Conservation (phyloP, 2,113 vertebrate species). For the Oryzias curvinotus region DNA sequence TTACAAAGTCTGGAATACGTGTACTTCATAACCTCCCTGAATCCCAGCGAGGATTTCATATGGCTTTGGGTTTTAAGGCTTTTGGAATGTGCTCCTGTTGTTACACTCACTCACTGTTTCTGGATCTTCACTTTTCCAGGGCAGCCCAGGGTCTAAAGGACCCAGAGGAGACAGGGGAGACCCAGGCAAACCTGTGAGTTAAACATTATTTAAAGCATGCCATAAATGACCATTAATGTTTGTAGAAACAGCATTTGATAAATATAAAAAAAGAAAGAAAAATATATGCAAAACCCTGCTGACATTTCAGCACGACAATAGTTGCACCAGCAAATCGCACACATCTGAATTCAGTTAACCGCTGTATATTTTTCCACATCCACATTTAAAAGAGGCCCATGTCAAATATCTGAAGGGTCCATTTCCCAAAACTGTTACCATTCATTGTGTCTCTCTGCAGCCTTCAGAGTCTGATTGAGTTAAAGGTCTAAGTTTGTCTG, state of each 20-base stretch:
- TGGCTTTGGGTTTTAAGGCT: slow-evolving; percentile 47
- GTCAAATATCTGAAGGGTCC: slow-evolving; percentile 14
- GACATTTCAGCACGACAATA: slow-evolving; percentile 1
- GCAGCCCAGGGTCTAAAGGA: slow-evolving; percentile 90
- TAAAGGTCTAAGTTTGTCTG: neutral
- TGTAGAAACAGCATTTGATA: neutral
- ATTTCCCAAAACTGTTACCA: slow-evolving; percentile 12
- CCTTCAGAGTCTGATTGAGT: slow-evolving; percentile 1
- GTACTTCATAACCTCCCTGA: slow-evolving; percentile 42
- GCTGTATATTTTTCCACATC: slow-evolving; percentile 35
- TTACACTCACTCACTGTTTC: slow-evolving; percentile 43
- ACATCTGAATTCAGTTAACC: slow-evolving; percentile 56
- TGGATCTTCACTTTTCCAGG: slow-evolving; percentile 77
- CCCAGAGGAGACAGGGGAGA: slow-evolving; percentile 93
- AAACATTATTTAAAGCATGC: slow-evolving; percentile 8
- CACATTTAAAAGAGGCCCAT: slow-evolving; percentile 19
- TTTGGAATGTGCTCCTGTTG: slow-evolving; percentile 56
- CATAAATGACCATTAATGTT: neutral
- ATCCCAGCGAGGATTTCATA: slow-evolving; percentile 38
- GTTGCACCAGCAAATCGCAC: slow-evolving; percentile 13
- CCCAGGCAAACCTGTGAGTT: slow-evolving; percentile 85
- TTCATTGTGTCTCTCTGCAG: slow-evolving; percentile 13
- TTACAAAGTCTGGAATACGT: slow-evolving; percentile 52
- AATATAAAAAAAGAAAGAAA: neutral
- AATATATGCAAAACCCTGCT: neutral